These are phyloP conservation scores for Coreius guichenoti DNA, from an alignment of 2,797 vertebrate species.

Conservation along the genomic window DNA sequence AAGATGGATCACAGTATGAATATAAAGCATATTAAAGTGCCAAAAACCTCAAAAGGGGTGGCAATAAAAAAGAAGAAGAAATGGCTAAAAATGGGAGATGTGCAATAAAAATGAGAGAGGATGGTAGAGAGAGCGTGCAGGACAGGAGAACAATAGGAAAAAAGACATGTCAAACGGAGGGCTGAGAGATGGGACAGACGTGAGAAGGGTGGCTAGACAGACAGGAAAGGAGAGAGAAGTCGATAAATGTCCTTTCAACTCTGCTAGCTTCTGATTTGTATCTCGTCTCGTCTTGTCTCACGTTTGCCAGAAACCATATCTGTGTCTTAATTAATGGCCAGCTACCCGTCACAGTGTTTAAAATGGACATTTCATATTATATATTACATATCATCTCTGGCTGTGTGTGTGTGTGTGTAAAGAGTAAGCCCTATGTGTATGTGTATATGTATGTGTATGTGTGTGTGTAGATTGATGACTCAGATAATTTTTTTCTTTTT, in stretches of 20 bases:
- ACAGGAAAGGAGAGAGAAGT: slow-evolving; percentile 46
- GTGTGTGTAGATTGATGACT: slow-evolving; percentile 1
- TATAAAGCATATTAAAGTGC: slow-evolving; percentile 31
- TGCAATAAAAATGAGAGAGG: slow-evolving; percentile 39
- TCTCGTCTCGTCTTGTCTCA: slow-evolving; percentile 15
- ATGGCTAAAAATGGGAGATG: slow-evolving; percentile 17
- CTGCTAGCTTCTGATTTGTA: slow-evolving; percentile 11
- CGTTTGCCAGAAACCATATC: slow-evolving; percentile 1
- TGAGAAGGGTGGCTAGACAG: slow-evolving; percentile 27
- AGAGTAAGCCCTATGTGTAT: not conserved
- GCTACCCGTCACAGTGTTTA: slow-evolving; percentile 8
- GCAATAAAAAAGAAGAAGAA: not conserved
- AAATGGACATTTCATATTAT: slow-evolving; percentile 7
- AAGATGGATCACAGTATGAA: slow-evolving; percentile 49
- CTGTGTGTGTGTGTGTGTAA: not conserved
- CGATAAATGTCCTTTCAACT: slow-evolving; percentile 35
- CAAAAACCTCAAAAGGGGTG: not conserved
- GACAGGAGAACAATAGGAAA: slow-evolving; percentile 17
- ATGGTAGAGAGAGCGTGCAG: not conserved
- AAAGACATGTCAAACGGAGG: slow-evolving; percentile 27
- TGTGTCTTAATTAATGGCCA: slow-evolving; percentile 27
- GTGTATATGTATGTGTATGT: not conserved
- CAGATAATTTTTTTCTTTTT: not conserved
- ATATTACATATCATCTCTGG: slow-evolving; percentile 11
- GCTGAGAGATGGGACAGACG: slow-evolving; percentile 24